phyloP scores from a whole-genome alignment of 2,797 vertebrate species.

The Capromys pilorides region DNA sequence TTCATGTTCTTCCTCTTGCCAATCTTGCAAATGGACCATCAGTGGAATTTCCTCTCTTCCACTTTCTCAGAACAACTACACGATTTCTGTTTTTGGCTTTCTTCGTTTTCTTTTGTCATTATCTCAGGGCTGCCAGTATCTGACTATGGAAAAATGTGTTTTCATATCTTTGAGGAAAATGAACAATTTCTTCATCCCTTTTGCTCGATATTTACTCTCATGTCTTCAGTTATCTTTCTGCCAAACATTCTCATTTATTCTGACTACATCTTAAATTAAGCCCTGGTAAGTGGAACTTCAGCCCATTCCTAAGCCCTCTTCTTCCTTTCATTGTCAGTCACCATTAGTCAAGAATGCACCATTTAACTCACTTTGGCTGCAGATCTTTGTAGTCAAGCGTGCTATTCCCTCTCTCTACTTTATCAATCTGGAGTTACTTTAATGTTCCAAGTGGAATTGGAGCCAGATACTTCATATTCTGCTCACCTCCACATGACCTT shows the following conservation, averaged over 20 bases:
- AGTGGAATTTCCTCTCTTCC: constrained; percentile 26
- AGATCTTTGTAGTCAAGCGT: constrained; percentile 64
- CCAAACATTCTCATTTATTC: constrained; percentile 5
- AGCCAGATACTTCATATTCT: constrained; percentile 79
- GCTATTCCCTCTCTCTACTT: constrained; percentile 64
- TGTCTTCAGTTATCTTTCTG: constrained; percentile 41
- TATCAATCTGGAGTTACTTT: constrained; percentile 82
- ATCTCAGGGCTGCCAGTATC: constrained; percentile 32
- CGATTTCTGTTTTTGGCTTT: constrained; percentile 26
- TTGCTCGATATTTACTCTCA: constrained; percentile 41
- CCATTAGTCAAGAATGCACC: constrained; percentile 61
- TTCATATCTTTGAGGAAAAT: constrained; percentile 45
- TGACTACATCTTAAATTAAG: background rate
- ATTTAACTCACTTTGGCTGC: constrained; percentile 56
- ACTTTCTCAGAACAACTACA: background rate
- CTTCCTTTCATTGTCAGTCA: constrained; percentile 39
- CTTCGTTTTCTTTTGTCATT: constrained; percentile 25
- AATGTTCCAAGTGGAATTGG: constrained; percentile 77
- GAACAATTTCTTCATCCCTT: constrained; percentile 5
- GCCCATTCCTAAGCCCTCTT: background rate
- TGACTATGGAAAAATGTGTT: constrained; percentile 26
- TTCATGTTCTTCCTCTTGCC: background rate
- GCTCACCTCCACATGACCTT: constrained; percentile 77
- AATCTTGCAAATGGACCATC: constrained; percentile 15
- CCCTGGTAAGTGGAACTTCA: constrained; percentile 1